A percentile compares a stretch with the other conserved stretches of the same genome.
phyloP scores from a whole-genome alignment of 2,113 vertebrate species.

The Peromyscus polionotus region DNA sequence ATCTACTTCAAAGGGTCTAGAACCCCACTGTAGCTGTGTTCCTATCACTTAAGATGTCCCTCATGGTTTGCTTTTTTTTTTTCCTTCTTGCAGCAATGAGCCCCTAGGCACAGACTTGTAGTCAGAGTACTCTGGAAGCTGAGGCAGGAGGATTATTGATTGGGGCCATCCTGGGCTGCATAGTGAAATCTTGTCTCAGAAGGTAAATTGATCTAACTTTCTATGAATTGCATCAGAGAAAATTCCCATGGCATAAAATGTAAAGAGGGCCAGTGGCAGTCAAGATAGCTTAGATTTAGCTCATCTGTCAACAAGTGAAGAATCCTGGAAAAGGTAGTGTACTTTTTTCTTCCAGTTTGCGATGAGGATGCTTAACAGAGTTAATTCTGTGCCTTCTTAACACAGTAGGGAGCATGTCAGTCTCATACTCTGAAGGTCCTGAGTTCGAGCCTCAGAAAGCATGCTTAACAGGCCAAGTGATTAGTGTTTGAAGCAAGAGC shows the following conservation, averaged over 20 bases:
- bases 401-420: no score
- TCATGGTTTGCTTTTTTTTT: not conserved
- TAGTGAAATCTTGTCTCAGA: not conserved
- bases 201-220: not conserved
- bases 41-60: not conserved
- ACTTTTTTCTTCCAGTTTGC: conserved; percentile 50
- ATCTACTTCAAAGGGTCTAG: not conserved
- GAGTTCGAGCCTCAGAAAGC: no score
- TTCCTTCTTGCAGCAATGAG: not conserved
- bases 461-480: not conserved
- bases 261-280: not conserved
- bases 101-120: not conserved
- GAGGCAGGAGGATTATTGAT: not conserved
- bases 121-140: not conserved
- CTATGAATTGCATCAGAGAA: not conserved
- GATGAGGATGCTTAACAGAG: not conserved
- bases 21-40: not conserved
- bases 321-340: not conserved
- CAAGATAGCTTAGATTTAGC: conserved; percentile 12
- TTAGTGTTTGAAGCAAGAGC: not conserved
- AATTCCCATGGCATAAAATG: not conserved
- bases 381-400: no score
- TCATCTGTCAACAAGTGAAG: conserved; percentile 42
- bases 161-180: not conserved
- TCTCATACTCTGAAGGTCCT: no score